Evolutionary conservation across 2,113 vertebrate species (phyloP).

Genomic region (Falco punctatus): DNA sequence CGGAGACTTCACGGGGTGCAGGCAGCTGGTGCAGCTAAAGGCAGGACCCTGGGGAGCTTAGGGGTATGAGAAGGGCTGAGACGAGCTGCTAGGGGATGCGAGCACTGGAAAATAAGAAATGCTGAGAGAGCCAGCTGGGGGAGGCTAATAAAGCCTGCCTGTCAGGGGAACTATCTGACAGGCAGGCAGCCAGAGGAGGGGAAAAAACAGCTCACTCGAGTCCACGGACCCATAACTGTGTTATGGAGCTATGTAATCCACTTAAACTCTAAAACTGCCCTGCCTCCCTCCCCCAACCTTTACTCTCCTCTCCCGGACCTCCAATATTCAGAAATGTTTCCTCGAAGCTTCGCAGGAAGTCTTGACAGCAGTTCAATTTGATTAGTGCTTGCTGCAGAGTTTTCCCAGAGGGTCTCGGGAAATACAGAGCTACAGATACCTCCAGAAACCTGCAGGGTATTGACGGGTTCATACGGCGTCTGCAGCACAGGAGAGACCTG

Average conservation of each 20-base stretch:
- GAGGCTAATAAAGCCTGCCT: constrained; percentile 60
- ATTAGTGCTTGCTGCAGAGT: constrained; percentile 33
- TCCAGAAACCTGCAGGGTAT: constrained; percentile 26
- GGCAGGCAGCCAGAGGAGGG: constrained; percentile 60
- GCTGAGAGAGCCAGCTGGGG: constrained; percentile 35
- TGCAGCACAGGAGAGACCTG: neutral
- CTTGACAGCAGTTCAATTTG: constrained; percentile 52
- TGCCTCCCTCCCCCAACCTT: constrained; percentile 58
- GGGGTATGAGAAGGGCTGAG: constrained; percentile 13
- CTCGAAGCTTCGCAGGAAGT: constrained; percentile 59
- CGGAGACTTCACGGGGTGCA: neutral
- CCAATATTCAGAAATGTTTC: constrained; percentile 47
- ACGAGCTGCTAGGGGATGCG: neutral
- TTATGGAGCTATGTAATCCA: constrained; percentile 72
- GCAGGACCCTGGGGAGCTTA: neutral
- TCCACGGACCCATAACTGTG: constrained; percentile 50
- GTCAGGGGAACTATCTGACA: constrained; percentile 61
- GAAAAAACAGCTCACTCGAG: constrained; percentile 47
- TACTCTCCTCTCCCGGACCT: constrained; percentile 42
- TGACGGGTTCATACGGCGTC: neutral
- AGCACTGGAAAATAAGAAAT: constrained; percentile 42
- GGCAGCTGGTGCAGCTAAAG: constrained; percentile 19
- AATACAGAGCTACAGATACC: neutral
- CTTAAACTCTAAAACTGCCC: constrained; percentile 67
- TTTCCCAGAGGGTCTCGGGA: constrained; percentile 50